Base-by-base conservation (phyloP, 2,113 vertebrate species). In the Epinephelus fuscoguttatus region DNA sequence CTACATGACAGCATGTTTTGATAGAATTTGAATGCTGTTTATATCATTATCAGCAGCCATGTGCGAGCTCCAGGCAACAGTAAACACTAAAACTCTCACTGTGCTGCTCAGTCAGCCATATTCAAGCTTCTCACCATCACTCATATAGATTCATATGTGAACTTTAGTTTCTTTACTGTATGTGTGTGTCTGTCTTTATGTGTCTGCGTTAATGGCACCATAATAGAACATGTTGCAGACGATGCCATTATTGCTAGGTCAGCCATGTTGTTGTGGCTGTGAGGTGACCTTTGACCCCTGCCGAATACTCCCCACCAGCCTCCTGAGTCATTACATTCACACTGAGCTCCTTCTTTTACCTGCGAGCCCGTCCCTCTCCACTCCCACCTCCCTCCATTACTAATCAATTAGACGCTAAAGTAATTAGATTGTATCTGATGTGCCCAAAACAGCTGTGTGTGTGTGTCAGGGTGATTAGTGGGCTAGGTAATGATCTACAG, bases 401-500 rank as follows among this genome's bases (percentile, higher is more conserved):
- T 86, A 93, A 92, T 93, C 91, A 94, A 91, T 94, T 91, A 88
- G 85, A 88, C 53, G 57, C 86, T 82, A 79, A 84, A 88, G 87
- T 92, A 94, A 93, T 94, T 88, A 92, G 93, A 94, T 94, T 81
- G 82, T 92, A 94, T 94, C 91, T 90, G 85, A 84, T 85, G 80
- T 60, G 52, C 70, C 87, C 85, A 82, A 90, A 88, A 84, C 89
- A 83, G 78, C 27, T 74, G 66, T 52, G 56, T 61, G 66, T 72
- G 72, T 79, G 78, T 81, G 84, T 88, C 90, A 92, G 82, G 93
- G 92, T 95, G 95, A 93, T 93, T 94, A 95, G 94, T 96, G 89
- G 89, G 92, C 93, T 95, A 94, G 96, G 95, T 96, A 96, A 95
- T 94, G 95, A 95, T 95, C 95, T 95, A 94, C 92, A 93, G 90